Base-by-base conservation (phyloP, 2,113 vertebrate species). In the Ceyx melanurus region DNA sequence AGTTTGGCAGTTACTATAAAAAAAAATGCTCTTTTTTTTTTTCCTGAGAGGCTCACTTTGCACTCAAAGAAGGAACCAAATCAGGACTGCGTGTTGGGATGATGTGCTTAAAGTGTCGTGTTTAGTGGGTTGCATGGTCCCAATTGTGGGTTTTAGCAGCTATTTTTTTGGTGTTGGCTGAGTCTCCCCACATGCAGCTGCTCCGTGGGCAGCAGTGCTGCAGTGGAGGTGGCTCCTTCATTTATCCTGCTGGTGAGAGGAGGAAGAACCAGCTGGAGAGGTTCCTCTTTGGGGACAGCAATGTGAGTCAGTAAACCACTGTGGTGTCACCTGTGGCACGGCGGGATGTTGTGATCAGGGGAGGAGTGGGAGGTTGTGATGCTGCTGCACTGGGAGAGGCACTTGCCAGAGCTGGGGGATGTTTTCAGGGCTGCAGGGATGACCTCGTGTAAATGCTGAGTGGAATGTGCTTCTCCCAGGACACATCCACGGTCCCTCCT, bases 41-140 rank as follows among this genome's bases (percentile, higher is more conserved):
- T 16, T 25, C 25, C 14, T 0, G 16, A 15, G 71, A 33, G 54
- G 10, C 5, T 81, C 50, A 8, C 73, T 91, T 42, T 60, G 65
- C 5, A 0, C 4, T 48, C 4, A 67, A 35, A 37, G 86, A 19
- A 54, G 89, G 62, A 10, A 2, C 37, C 13, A 21, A 1, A 2
- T 25, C 25, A 2, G 83, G 33, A 29, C 82, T 21, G 48, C 13
- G 10, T 6, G 5, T 10, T 0, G 3, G 45, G 62, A 0, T 4
- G 45, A 1, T 4, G 3, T 0, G 35, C 19, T 73, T 29, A 1
- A 29, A 28, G 26, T 0, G 29, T 22, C 11, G 50, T 10, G 1
- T 56, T 64, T 31, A 10, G 20, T 13, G 60, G 51, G 31, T 15
- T n/a, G 46, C 15, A 1, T 3, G 3, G 4, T 11, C 66, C 33